Percentiles rank a stretch among this genome's conserved stretches.
Conservation (phyloP, 1,140 invertebrate genomes). For the Cylas formicarius region DNA sequence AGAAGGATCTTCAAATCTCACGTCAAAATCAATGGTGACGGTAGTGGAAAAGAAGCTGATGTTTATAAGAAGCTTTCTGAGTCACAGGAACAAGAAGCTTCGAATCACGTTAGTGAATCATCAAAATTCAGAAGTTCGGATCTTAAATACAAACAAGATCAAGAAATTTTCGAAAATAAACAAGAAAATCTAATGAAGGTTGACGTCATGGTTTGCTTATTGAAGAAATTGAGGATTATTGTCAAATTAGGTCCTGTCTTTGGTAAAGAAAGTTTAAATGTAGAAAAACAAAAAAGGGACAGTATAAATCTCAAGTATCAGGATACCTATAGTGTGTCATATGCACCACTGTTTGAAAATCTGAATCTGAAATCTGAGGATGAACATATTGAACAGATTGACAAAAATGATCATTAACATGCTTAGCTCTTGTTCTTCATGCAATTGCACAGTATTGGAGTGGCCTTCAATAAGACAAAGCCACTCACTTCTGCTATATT, state of each 20-base stretch:
- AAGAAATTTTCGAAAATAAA: slow-evolving; percentile 41
- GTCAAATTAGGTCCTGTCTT: slow-evolving; percentile 80
- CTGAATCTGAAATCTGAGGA: no score
- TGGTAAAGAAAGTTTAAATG: slow-evolving; percentile 66
- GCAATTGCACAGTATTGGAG: no score
- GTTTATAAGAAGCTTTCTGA: slow-evolving; percentile 31
- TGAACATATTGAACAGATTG: no score
- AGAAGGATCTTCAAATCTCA: slow-evolving; percentile 20
- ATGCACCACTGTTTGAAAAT: slow-evolving; percentile 83
- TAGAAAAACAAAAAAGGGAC: slow-evolving; percentile 82
- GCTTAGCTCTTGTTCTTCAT: no score
- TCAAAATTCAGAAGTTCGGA: slow-evolving; percentile 62
- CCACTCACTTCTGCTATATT: no score
- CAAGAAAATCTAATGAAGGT: slow-evolving; percentile 53
- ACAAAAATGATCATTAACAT: no score
- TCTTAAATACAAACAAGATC: slow-evolving; percentile 45
- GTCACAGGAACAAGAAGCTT: slow-evolving; percentile 51
- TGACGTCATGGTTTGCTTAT: slow-evolving; percentile 63
- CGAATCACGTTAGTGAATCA: slow-evolving; percentile 52
- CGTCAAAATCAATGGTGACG: slow-evolving; percentile 25
- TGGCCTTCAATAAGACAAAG: no score
- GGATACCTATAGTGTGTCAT: slow-evolving; percentile 94
- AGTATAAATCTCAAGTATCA: slow-evolving; percentile 84
- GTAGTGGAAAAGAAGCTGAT: slow-evolving; percentile 29
- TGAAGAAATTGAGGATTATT: slow-evolving; percentile 86